Percentiles rank a stretch among this genome's conserved stretches.
Conservation (phyloP, 2,888 invertebrate genomes). For the Parnassius smintheus region DNA sequence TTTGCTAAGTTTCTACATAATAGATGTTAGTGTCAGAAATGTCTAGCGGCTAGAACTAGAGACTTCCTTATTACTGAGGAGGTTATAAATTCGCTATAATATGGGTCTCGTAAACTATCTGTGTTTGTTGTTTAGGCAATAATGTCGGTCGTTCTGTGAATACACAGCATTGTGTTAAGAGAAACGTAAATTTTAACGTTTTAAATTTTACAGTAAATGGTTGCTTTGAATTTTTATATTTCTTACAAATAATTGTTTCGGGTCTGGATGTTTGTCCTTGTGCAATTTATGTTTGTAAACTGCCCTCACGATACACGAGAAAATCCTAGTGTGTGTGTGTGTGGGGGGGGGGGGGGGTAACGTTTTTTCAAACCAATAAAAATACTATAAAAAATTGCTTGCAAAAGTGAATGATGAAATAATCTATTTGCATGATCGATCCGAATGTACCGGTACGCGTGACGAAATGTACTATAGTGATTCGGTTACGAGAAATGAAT, state of each 20-base stretch:
- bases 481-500: too few relatives aligned
- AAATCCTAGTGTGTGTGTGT: too few relatives aligned
- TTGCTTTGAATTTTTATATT: neutral
- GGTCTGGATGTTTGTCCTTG: too few relatives aligned
- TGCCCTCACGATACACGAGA: too few relatives aligned
- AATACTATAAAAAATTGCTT: too few relatives aligned
- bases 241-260: neutral
- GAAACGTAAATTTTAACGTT: neutral
- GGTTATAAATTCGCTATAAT: conserved; percentile 7
- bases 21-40: conserved; percentile 19
- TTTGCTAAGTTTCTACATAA: conserved; percentile 29
- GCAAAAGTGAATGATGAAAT: too few relatives aligned
- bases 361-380: too few relatives aligned
- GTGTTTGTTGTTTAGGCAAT: conserved; percentile 6
- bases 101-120: conserved; percentile 12
- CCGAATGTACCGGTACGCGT: too few relatives aligned
- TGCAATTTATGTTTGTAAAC: too few relatives aligned
- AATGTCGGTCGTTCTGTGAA: conserved; percentile 5
- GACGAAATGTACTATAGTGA: too few relatives aligned
- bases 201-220: neutral
- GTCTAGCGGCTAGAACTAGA: conserved; percentile 26
- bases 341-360: too few relatives aligned
- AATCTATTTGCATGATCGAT: too few relatives aligned
- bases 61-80: conserved; percentile 25
- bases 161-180: neutral